Conservation (phyloP, 2,888 invertebrate genomes). For the Aspidapion aeneum region DNA sequence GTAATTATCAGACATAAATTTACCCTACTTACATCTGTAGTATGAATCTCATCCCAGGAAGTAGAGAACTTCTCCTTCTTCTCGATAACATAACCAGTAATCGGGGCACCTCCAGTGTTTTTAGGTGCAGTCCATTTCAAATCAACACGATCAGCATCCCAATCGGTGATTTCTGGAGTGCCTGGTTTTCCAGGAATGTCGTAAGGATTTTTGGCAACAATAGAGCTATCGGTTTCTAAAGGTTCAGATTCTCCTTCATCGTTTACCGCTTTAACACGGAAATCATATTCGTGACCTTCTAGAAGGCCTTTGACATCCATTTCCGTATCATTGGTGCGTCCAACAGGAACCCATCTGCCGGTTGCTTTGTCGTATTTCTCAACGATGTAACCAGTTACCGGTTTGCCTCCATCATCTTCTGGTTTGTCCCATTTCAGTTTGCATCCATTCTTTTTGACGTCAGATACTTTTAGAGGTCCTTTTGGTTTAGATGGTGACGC, state of each 20-base stretch:
- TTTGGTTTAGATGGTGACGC: slow-evolving; percentile 82
- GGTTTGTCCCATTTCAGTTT: slow-evolving; percentile 93
- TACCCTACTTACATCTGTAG: slow-evolving; percentile 62
- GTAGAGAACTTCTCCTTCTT: slow-evolving; percentile 79
- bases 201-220: slow-evolving; percentile 94
- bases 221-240: slow-evolving; percentile 83
- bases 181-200: slow-evolving; percentile 85
- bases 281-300: slow-evolving; percentile 91
- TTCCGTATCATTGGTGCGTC: slow-evolving; percentile 81
- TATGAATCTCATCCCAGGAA: slow-evolving; percentile 77
- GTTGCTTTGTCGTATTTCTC: slow-evolving; percentile 92
- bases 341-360: slow-evolving; percentile 92
- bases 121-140: slow-evolving; percentile 81
- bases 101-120: slow-evolving; percentile 73
- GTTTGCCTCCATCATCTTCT: slow-evolving; percentile 93
- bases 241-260: slow-evolving; percentile 96
- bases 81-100: slow-evolving; percentile 85
- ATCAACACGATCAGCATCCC: slow-evolving; percentile 86
- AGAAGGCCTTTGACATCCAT: slow-evolving; percentile 86
- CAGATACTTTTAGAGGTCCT: slow-evolving; percentile 84
- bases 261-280: slow-evolving; percentile 89
- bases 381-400: slow-evolving; percentile 86
- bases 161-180: slow-evolving; percentile 80
- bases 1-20: too few species aligned
- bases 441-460: slow-evolving; percentile 86